Evolutionary conservation across 2,113 vertebrate species (phyloP).

Genomic region (Paradoxurus hermaphroditus): DNA sequence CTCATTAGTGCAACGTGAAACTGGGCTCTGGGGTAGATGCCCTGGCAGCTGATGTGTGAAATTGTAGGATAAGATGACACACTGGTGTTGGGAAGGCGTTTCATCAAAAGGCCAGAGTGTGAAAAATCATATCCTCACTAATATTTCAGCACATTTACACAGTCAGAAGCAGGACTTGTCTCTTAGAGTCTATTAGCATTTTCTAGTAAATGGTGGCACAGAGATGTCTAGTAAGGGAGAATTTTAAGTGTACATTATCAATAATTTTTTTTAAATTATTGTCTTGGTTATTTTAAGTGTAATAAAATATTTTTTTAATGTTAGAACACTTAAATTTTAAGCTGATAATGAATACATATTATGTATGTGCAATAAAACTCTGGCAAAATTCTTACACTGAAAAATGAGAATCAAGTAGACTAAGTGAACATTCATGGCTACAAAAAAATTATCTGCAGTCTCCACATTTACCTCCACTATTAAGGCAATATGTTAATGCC

Average conservation of each 20-base stretch:
- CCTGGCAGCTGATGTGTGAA: conserved; percentile 81
- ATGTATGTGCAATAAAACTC: background rate
- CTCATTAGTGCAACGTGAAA: conserved; percentile 78
- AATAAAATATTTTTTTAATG: conserved; percentile 40
- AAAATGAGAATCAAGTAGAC: background rate
- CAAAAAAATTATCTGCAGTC: background rate
- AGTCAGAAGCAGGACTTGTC: conserved; percentile 36
- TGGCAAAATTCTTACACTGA: background rate
- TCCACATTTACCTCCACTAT: background rate
- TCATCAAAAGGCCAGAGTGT: conserved; percentile 77
- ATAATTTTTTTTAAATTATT: background rate
- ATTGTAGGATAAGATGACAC: conserved; percentile 75
- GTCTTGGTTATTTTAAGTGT: background rate
- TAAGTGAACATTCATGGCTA: background rate
- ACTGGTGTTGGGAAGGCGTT: conserved; percentile 75
- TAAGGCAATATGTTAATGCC: background rate
- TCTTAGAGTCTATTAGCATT: conserved; percentile 61
- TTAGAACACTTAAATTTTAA: conserved; percentile 28
- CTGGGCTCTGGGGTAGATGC: conserved; percentile 73
- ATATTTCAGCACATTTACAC: conserved; percentile 26
- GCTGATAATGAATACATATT: background rate
- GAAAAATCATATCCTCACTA: conserved; percentile 74
- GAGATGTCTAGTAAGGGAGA: background rate
- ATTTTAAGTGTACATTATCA: background rate
- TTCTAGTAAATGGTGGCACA: background rate